phyloP scores from a whole-genome alignment of 1,140 invertebrate species.

The Drosophila bocqueti region DNA sequence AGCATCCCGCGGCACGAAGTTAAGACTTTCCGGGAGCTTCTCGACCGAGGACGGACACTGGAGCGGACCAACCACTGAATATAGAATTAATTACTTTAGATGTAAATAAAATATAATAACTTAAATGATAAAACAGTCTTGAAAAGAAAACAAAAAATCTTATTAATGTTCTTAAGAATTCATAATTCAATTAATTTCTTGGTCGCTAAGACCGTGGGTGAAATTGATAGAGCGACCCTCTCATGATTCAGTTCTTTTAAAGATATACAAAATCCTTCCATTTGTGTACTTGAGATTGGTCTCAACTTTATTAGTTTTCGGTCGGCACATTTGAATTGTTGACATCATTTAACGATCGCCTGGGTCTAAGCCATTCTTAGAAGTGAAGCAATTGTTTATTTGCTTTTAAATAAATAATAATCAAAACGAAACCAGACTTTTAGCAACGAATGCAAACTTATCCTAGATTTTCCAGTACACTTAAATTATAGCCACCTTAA shows the following conservation, averaged over 20 bases:
- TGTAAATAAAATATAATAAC: slow-evolving; percentile 2
- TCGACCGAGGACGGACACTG: slow-evolving; percentile 65
- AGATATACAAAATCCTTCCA: background rate
- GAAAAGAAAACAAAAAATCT: background rate
- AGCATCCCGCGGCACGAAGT: slow-evolving; percentile 74
- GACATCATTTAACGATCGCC: too few species aligned
- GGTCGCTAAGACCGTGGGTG: too few species aligned
- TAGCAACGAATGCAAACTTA: background rate
- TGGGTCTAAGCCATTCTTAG: background rate
- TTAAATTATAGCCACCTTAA: background rate
- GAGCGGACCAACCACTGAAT: slow-evolving; percentile 53
- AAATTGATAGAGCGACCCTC: background rate
- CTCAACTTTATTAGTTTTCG: background rate
- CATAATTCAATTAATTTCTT: too few species aligned
- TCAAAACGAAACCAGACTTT: too few species aligned
- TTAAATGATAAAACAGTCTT: background rate
- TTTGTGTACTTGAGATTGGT: background rate
- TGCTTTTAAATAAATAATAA: background rate
- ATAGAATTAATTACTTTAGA: background rate
- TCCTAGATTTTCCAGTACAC: background rate
- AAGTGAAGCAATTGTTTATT: too few species aligned
- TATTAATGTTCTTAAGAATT: background rate
- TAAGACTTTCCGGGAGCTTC: slow-evolving; percentile 66
- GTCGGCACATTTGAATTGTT: background rate
- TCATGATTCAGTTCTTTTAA: background rate